These are phyloP conservation scores for Trachelus iudaicus DNA, from an alignment of 2,888 invertebrate species.

Conservation along the genomic window DNA sequence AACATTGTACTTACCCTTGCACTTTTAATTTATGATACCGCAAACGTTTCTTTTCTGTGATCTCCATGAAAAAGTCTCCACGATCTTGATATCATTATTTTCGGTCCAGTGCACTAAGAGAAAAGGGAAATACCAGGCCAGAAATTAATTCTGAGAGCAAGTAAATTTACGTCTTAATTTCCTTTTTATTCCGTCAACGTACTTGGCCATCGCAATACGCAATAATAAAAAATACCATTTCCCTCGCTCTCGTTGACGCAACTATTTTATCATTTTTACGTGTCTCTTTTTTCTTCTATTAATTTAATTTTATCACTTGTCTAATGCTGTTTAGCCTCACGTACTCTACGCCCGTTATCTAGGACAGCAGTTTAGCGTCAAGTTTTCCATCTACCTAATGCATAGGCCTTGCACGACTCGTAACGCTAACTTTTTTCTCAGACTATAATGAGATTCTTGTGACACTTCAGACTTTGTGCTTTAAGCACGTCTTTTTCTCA, in stretches of 20 bases:
- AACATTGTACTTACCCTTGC: not conserved
- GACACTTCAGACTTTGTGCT: not conserved
- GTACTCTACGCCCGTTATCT: not conserved
- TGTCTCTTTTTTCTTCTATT: not conserved
- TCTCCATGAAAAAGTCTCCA: not conserved
- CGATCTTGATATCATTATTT: not conserved
- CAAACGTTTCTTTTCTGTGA: not conserved
- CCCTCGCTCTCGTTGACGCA: not conserved
- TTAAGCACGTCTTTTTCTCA: not conserved
- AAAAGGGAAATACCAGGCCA: not conserved
- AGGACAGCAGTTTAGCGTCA: not conserved
- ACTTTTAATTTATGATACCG: not conserved
- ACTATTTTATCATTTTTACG: not conserved
- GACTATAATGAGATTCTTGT: not conserved
- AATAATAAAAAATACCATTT: conserved; percentile 4
- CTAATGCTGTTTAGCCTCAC: not conserved
- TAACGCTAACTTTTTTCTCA: not conserved
- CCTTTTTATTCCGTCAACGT: conserved; percentile 1
- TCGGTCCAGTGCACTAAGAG: not conserved
- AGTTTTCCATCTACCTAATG: not conserved
- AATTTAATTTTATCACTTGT: not conserved
- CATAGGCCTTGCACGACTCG: not conserved
- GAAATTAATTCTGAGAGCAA: not conserved
- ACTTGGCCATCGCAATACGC: conserved; percentile 1
- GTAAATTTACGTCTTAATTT: not conserved